A percentile compares a stretch with the other conserved stretches of the same genome.
Conservation (phyloP, 2,113 vertebrate species). For the Saccopteryx leptura region DNA sequence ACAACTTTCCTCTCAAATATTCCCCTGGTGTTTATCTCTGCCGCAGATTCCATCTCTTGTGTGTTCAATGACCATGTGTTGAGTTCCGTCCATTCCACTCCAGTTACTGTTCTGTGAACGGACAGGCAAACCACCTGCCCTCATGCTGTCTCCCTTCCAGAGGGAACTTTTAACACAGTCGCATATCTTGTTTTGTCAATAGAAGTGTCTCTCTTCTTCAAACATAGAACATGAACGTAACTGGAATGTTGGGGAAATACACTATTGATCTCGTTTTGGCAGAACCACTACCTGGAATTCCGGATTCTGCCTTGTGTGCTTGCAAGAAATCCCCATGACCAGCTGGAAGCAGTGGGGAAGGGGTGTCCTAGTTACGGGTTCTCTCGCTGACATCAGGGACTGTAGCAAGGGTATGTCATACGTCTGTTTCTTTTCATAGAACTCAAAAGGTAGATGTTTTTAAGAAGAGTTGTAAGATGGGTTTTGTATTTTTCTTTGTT, state of each 20-base stretch:
- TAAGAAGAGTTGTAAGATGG: not conserved
- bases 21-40: not conserved
- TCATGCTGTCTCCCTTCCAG: rapidly evolving
- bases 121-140: not conserved
- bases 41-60: too few species aligned
- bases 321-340: not conserved
- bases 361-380: rapidly evolving
- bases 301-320: not conserved
- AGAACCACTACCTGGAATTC: too few species aligned
- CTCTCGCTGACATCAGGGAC: too few species aligned
- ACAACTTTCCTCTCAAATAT: not conserved
- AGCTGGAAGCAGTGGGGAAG: rapidly evolving
- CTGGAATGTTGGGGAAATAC: too few species aligned
- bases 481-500: not conserved
- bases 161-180: not conserved
- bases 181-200: not conserved
- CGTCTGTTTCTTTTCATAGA: not conserved
- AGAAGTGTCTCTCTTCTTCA: not conserved
- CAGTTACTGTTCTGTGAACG: not conserved
- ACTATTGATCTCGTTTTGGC: not conserved
- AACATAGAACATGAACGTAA: not conserved
- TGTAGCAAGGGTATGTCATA: rapidly evolving
- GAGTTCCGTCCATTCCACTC: too few species aligned
- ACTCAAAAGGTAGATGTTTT: not conserved
- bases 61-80: rapidly evolving